These are phyloP conservation scores for Corythaixoides concolor DNA, from an alignment of 2,113 vertebrate genomes.

Conservation along the genomic window DNA sequence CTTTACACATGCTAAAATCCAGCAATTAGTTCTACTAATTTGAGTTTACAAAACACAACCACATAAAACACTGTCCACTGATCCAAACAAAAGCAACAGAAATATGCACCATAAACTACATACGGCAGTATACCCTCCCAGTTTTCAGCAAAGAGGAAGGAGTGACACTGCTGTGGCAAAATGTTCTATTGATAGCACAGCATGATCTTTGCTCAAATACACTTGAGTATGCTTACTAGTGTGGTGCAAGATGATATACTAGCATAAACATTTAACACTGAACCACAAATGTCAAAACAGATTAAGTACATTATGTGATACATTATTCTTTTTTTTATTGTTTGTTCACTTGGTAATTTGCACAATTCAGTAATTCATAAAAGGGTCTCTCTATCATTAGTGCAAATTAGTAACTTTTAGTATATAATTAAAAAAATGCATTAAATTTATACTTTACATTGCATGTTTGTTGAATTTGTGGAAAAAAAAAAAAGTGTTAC, in stretches of 20 bases:
- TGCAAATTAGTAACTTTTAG: conserved; percentile 6
- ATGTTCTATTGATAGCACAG: not conserved
- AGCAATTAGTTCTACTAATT: not conserved
- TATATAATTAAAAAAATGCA: not conserved
- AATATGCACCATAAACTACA: not conserved
- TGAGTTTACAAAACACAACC: not conserved
- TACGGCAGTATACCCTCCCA: not conserved
- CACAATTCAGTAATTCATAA: not conserved
- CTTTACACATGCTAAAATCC: not conserved
- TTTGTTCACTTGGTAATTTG: conserved; percentile 10
- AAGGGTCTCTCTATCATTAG: not conserved
- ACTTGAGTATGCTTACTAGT: not conserved
- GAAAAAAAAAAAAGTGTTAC: not conserved
- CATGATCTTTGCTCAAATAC: not conserved
- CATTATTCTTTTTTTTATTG: not conserved
- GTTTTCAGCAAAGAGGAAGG: not conserved
- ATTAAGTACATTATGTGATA: not conserved
- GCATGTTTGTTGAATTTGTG: not conserved
- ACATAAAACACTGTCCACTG: not conserved
- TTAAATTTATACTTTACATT: not conserved
- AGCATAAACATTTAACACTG: not conserved
- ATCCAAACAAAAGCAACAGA: not conserved
- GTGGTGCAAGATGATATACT: not conserved
- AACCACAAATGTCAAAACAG: not conserved
- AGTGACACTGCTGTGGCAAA: not conserved